Percentiles rank a stretch among this genome's conserved stretches.
These are phyloP conservation scores for Melanerpes aurifrons DNA, from an alignment of 2,113 vertebrate genomes.

Conservation along the genomic window DNA sequence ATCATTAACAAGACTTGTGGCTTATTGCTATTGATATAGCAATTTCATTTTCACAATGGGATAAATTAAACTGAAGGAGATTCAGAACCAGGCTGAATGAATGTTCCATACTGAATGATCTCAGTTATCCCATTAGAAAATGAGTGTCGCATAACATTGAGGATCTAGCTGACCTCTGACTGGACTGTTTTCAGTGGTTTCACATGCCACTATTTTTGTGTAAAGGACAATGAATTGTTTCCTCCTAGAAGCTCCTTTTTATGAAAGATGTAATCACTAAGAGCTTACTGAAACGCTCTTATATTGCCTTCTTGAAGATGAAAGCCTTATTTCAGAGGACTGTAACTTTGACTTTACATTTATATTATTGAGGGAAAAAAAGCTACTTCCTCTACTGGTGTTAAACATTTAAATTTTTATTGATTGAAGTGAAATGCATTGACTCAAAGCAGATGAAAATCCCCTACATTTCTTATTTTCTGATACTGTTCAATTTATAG, in stretches of 20 bases:
- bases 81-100: background rate
- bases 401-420: background rate
- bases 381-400: background rate
- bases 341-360: background rate
- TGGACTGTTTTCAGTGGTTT: background rate
- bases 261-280: background rate
- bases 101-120: background rate
- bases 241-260: background rate
- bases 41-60: background rate
- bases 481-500: background rate
- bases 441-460: background rate
- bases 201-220: background rate
- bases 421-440: background rate
- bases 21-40: constrained; percentile 3
- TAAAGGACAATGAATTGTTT: background rate
- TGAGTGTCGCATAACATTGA: background rate
- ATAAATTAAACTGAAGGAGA: background rate
- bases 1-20: constrained; percentile 6
- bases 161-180: background rate
- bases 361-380: background rate
- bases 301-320: background rate
- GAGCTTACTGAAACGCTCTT: background rate
- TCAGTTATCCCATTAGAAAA: background rate
- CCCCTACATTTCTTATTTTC: background rate
- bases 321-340: background rate